These are phyloP conservation scores for Drosophila arawakana DNA, from an alignment of 1,140 invertebrate species.

Conservation along the genomic window DNA sequence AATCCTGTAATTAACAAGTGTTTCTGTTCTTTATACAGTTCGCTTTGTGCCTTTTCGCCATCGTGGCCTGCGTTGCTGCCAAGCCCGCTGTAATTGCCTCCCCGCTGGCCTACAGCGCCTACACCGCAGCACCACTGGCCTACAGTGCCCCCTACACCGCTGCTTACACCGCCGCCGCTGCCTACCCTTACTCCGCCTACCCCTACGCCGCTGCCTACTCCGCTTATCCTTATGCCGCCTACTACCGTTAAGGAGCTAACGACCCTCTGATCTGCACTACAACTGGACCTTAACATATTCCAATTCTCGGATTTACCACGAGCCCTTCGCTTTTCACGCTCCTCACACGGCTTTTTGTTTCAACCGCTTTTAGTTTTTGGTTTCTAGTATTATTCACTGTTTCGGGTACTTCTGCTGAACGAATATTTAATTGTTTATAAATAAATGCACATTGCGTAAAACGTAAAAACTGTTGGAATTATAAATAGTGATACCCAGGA, in stretches of 20 bases:
- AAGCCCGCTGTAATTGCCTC: constrained; percentile 74
- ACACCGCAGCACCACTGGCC: constrained; percentile 78
- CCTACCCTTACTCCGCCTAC: constrained; percentile 72
- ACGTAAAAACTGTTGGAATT: constrained; percentile 38
- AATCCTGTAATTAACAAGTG: background rate
- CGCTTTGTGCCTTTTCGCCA: constrained; percentile 78
- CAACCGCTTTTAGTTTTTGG: background rate
- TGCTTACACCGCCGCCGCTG: constrained; percentile 57
- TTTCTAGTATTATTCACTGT: constrained; percentile 48
- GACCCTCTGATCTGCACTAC: constrained; percentile 16
- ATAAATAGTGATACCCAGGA: background rate
- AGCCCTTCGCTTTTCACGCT: background rate
- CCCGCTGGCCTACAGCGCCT: constrained; percentile 85
- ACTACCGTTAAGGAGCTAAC: constrained; percentile 64
- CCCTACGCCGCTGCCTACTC: constrained; percentile 76
- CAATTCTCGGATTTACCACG: constrained; percentile 1
- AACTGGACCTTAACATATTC: constrained; percentile 2
- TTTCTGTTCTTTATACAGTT: constrained; percentile 44
- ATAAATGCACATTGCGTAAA: constrained; percentile 77
- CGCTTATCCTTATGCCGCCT: constrained; percentile 74
- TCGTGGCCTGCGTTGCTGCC: constrained; percentile 79
- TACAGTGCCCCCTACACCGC: constrained; percentile 57
- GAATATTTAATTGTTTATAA: constrained; percentile 50
- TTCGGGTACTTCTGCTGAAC: constrained; percentile 25
- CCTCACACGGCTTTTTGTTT: constrained; percentile 17